A percentile compares a stretch with the other conserved stretches of the same genome.
Evolutionary conservation across 1,140 invertebrate species (phyloP).

Genomic region (Liolophura sinensis): DNA sequence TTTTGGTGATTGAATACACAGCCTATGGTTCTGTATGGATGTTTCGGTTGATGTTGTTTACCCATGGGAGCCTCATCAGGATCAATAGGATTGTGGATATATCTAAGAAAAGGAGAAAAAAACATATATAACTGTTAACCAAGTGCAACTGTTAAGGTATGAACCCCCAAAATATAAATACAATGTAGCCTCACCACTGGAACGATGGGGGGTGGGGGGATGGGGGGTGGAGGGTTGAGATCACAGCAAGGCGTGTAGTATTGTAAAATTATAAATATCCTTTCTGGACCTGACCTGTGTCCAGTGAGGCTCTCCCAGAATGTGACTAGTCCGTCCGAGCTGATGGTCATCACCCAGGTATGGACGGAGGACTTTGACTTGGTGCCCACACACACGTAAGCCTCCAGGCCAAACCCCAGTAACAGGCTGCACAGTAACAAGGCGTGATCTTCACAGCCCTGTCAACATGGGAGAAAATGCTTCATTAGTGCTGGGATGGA

Average conservation of each 20-base stretch:
- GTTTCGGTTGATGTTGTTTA: conserved; percentile 42
- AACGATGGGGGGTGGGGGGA: not conserved
- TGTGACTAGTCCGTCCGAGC: conserved; percentile 48
- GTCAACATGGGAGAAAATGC: conserved; percentile 11
- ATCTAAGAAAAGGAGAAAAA: conserved; percentile 31
- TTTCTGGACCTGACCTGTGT: conserved; percentile 38
- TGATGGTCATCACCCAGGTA: conserved; percentile 54
- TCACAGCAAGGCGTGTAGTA: too few species aligned
- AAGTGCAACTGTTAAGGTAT: too few species aligned
- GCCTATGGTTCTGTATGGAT: conserved; percentile 58
- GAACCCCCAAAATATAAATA: too few species aligned
- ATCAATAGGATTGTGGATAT: conserved; percentile 50
- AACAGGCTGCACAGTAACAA: conserved; percentile 57
- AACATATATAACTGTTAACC: too few species aligned
- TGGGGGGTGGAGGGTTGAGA: too few species aligned
- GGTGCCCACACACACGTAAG: conserved; percentile 59
- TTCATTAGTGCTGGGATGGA: not conserved
- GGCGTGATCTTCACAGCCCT: conserved; percentile 60
- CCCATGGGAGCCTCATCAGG: conserved; percentile 52
- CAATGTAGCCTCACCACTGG: not conserved
- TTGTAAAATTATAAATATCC: not conserved
- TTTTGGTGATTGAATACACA: conserved; percentile 59
- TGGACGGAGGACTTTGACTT: conserved; percentile 48
- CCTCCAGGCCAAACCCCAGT: conserved; percentile 61
- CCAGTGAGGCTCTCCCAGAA: conserved; percentile 60